Percentiles rank a stretch among this genome's conserved stretches.
These are phyloP conservation scores for Trachops cirrhosus DNA, from an alignment of 2,797 vertebrate genomes.

Conservation along the genomic window DNA sequence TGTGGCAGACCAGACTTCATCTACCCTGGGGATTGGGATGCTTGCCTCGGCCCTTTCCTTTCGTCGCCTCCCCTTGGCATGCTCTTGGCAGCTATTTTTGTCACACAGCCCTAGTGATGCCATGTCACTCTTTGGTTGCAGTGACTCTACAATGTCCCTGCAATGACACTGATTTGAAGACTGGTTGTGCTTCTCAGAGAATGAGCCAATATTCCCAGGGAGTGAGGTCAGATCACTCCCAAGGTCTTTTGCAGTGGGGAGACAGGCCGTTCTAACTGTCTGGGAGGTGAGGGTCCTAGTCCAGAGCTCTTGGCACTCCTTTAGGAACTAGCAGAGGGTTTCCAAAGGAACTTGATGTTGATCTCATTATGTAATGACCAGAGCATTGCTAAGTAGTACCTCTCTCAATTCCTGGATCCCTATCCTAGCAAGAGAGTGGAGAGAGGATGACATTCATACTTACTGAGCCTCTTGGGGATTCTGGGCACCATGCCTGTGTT, in stretches of 20 bases:
- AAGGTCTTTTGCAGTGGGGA: not conserved
- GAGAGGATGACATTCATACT: not conserved
- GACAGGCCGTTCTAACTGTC: not conserved
- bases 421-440: not conserved
- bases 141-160: slow-evolving; percentile 41
- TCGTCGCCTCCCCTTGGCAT: not conserved
- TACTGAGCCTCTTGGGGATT: not conserved
- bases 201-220: not conserved
- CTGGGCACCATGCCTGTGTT: not conserved
- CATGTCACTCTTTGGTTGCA: slow-evolving; percentile 46
- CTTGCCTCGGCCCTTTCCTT: not conserved
- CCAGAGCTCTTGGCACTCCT: not conserved
- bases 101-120: not conserved
- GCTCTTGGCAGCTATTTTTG: slow-evolving; percentile 38
- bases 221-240: not conserved
- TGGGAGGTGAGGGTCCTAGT: not conserved
- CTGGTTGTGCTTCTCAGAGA: slow-evolving; percentile 34
- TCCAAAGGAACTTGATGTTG: not conserved
- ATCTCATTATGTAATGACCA: not conserved
- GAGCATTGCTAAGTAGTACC: not conserved
- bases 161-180: slow-evolving; percentile 31
- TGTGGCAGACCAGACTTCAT: not conserved
- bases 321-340: not conserved
- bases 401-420: not conserved
- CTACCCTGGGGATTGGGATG: not conserved